phyloP scores from a whole-genome alignment of 2,888 invertebrate genomes.

The Conus canariensis region DNA sequence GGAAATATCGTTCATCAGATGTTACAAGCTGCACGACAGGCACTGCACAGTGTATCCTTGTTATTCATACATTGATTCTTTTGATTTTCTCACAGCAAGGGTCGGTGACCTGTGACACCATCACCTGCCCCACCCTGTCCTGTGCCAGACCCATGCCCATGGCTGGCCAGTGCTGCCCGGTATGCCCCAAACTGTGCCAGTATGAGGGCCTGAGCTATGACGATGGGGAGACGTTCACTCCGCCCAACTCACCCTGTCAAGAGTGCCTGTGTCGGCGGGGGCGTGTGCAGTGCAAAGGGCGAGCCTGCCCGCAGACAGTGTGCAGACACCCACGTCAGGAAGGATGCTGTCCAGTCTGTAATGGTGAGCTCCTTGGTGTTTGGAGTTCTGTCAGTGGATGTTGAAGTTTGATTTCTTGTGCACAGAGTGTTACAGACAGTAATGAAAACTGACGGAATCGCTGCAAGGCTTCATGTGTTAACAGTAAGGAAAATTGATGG shows the following conservation, averaged over 20 bases:
- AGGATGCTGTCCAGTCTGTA: slow-evolving; percentile 68
- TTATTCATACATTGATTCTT: neutral
- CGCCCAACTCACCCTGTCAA: slow-evolving; percentile 61
- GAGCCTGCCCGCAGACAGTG: slow-evolving; percentile 58
- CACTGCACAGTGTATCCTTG: neutral
- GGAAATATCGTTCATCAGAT: too few relatives aligned
- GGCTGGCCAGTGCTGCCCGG: slow-evolving; percentile 68
- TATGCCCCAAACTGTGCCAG: slow-evolving; percentile 61
- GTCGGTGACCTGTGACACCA: slow-evolving; percentile 61
- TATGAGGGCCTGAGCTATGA: slow-evolving; percentile 61
- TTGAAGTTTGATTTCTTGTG: too few relatives aligned
- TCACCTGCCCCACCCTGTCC: slow-evolving; percentile 58
- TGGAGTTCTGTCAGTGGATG: neutral
- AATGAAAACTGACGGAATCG: neutral
- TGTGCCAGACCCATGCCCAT: slow-evolving; percentile 62
- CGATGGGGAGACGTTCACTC: slow-evolving; percentile 64
- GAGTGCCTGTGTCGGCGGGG: slow-evolving; percentile 69
- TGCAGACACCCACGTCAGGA: slow-evolving; percentile 67
- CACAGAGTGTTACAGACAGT: neutral
- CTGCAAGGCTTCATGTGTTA: too few relatives aligned
- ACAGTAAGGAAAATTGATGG: too few relatives aligned
- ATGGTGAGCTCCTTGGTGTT: slow-evolving; percentile 49
- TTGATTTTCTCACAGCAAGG: slow-evolving; percentile 50
- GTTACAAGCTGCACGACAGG: neutral
- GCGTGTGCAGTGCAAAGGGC: slow-evolving; percentile 59